Conservation (phyloP, 2,888 invertebrate genomes). For the Eucera pruinosa region DNA sequence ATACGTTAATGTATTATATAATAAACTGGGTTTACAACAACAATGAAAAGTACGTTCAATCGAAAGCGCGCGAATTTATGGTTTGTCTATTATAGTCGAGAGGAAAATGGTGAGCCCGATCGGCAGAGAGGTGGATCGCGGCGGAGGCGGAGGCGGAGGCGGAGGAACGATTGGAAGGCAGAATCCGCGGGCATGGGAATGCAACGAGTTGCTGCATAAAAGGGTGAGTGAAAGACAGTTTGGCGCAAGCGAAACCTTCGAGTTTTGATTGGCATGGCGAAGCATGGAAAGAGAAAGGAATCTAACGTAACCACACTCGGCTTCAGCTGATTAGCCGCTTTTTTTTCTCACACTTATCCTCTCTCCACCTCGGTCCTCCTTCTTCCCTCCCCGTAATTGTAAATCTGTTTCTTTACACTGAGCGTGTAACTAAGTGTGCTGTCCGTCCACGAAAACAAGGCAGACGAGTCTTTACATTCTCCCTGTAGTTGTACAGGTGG, state of each 20-base stretch:
- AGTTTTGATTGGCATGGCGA: constrained; percentile 72
- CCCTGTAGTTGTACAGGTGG: too few relatives aligned
- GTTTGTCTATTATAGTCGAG: constrained; percentile 67
- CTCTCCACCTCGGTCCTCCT: neutral
- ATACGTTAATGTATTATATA: too few relatives aligned
- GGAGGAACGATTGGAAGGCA: constrained; percentile 60
- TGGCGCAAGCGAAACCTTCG: constrained; percentile 52
- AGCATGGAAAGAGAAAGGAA: constrained; percentile 68
- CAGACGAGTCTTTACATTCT: too few relatives aligned
- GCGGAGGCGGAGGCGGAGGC: constrained; percentile 74
- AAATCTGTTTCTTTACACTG: constrained; percentile 21
- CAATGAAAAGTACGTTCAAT: too few relatives aligned
- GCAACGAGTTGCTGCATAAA: constrained; percentile 77
- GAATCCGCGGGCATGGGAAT: constrained; percentile 71
- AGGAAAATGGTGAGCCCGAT: constrained; percentile 74
- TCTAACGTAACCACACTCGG: constrained; percentile 52
- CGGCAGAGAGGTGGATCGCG: constrained; percentile 75
- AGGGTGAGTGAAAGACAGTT: constrained; percentile 76
- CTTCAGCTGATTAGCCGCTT: constrained; percentile 59
- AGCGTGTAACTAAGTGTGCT: constrained; percentile 7
- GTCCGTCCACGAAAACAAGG: too few relatives aligned
- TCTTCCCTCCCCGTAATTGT: neutral
- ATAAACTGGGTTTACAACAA: too few relatives aligned
- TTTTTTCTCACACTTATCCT: constrained; percentile 25
- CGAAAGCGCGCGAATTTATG: too few relatives aligned